Base-by-base conservation (phyloP, 2,888 invertebrate species). In the Agrochola lota region DNA sequence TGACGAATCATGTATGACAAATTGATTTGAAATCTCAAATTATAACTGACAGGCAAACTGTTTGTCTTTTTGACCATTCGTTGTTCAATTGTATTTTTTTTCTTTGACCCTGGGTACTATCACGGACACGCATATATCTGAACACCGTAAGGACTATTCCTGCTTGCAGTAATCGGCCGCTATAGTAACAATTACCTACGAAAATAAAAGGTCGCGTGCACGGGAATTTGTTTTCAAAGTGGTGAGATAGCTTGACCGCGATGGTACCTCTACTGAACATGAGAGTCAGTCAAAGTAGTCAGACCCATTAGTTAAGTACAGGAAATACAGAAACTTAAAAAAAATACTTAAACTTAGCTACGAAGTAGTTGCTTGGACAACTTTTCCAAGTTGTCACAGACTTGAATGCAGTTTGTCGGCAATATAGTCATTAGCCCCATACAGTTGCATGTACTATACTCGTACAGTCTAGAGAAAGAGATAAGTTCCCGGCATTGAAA, bases 261-360 rank as follows among this genome's bases (percentile, higher is more conserved):
- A 35, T 40, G 7, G 40, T 40, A 40, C 40, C 40, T 40, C 40
- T 40, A 40, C 40, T 40, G 40, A 40, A 40, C 40, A 40, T 40
- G 40, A 40, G 0, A 40, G 40, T 40, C 40, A 40, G 40, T 40
- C 35, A n/a, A 49, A 69, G 12, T 11, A 55, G 23, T 12, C 23
- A 60, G 15, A 49, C 0, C 7, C 8, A 35, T 49, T 12, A 15
- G n/a, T 46, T 70, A 4, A 20, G 20, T 71, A 35, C 30, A 64
- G 75, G 63, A 74, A 55, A 55, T 76, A 57, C 63, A 74, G 23
- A 63, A 72, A 62, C n/a, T n/a, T 55, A 73, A n/a, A n/a, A n/a
- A n/a, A n/a, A n/a, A n/a, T n/a, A 73, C 43, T 49, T 60, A 12
- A 30, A 60, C 46, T 62, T 52, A 62, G 30, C n/a, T 57, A n/a